A percentile compares a stretch with the other conserved stretches of the same genome.
These are phyloP conservation scores for Pachyuromys duprasi DNA, from an alignment of 2,797 vertebrate species.

Conservation along the genomic window DNA sequence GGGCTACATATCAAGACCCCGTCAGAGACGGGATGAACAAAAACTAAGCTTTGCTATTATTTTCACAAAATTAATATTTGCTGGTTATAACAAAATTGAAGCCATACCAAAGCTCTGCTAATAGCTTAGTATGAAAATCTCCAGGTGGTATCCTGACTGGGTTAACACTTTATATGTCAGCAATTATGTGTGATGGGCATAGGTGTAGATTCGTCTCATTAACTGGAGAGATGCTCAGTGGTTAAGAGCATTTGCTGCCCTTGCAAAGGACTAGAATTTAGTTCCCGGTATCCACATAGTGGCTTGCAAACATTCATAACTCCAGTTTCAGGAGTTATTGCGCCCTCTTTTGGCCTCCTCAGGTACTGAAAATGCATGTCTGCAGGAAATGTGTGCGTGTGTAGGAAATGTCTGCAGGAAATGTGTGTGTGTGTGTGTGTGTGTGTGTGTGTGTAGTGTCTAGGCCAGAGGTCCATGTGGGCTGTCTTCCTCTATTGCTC, in stretches of 20 bases:
- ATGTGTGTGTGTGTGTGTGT: background rate
- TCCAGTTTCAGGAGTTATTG: background rate
- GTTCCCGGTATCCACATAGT: background rate
- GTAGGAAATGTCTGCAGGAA: no score
- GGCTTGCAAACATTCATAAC: background rate
- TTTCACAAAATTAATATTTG: conserved; percentile 11
- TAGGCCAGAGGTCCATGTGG: background rate
- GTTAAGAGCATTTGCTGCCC: background rate
- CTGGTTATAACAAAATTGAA: background rate
- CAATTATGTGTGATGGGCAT: background rate
- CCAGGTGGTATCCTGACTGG: background rate
- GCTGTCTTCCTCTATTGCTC: background rate
- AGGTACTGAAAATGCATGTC: background rate
- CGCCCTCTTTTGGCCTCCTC: background rate
- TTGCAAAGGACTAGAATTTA: background rate
- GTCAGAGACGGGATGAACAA: background rate
- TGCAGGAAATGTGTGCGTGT: no score
- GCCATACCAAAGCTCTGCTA: background rate
- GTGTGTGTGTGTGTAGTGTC: background rate
- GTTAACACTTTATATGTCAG: background rate
- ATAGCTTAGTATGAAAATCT: background rate
- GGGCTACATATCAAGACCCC: background rate
- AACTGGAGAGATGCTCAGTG: background rate
- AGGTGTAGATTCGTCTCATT: background rate
- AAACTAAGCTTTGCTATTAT: background rate